phyloP scores from a whole-genome alignment of 1,140 invertebrate species.

The Propsilocerus akamusi region DNA sequence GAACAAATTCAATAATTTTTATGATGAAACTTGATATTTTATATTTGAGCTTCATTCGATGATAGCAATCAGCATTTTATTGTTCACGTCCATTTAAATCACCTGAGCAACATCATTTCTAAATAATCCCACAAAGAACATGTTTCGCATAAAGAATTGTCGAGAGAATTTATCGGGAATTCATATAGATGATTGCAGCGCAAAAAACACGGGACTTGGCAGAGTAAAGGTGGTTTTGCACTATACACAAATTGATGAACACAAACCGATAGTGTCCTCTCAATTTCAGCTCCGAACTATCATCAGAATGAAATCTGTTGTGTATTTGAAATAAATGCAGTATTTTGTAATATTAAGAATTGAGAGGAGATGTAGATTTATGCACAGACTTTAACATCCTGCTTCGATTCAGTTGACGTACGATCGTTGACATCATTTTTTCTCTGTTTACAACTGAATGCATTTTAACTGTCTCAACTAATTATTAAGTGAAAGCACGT shows the following conservation, averaged over 20 bases:
- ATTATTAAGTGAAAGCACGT: background rate
- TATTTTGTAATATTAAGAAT: background rate
- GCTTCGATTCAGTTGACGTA: background rate
- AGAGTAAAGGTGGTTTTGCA: too few species aligned
- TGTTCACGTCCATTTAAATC: too few species aligned
- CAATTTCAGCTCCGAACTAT: background rate
- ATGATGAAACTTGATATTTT: too few species aligned
- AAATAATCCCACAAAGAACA: too few species aligned
- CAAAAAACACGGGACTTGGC: too few species aligned
- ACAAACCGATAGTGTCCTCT: background rate
- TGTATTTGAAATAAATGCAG: background rate
- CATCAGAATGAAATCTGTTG: background rate
- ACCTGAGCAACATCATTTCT: too few species aligned
- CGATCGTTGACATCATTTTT: background rate
- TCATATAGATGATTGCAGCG: too few species aligned
- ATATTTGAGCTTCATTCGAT: too few species aligned
- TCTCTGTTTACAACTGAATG: background rate
- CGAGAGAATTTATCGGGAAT: too few species aligned
- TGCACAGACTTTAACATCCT: background rate
- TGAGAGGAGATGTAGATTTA: background rate
- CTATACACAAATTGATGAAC: conserved; percentile 1
- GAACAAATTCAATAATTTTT: too few species aligned
- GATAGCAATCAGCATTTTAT: too few species aligned
- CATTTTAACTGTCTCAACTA: background rate
- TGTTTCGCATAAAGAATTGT: too few species aligned